phyloP scores from a whole-genome alignment of 2,888 invertebrate species.

The Leucania comma region DNA sequence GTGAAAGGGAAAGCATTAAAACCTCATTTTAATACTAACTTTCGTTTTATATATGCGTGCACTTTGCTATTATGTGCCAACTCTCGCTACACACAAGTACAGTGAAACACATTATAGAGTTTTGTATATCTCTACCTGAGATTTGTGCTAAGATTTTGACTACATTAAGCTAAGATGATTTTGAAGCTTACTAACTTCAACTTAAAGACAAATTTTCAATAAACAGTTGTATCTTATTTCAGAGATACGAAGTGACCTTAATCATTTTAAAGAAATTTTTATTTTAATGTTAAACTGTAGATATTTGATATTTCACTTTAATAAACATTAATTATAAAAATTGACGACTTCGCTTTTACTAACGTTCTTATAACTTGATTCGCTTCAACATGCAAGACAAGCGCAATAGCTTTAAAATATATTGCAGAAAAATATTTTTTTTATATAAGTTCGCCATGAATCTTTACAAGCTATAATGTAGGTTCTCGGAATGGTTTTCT shows the following conservation, averaged over 20 bases:
- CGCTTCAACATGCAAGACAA: background rate
- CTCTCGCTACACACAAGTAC: constrained; percentile 34
- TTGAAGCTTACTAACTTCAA: no score
- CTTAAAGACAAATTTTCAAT: background rate
- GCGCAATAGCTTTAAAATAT: no score
- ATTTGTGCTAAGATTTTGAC: background rate
- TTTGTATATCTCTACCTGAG: background rate
- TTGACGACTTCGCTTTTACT: background rate
- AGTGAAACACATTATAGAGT: constrained; percentile 7
- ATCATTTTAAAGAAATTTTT: no score
- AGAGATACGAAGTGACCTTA: background rate
- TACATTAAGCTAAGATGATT: background rate
- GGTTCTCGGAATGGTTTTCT: no score
- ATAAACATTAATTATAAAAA: background rate
- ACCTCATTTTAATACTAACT: constrained; percentile 48
- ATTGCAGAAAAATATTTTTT: no score
- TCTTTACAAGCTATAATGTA: background rate
- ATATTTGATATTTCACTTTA: no score
- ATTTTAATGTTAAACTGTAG: no score
- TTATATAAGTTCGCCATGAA: background rate
- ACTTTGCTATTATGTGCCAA: constrained; percentile 34
- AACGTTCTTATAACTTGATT: constrained; percentile 17
- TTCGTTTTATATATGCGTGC: constrained; percentile 56
- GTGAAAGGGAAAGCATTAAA: constrained; percentile 62
- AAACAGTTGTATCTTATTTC: background rate